Percentiles rank a stretch among this genome's conserved stretches.
These are phyloP conservation scores for Grantiella picta DNA, from an alignment of 2,113 vertebrate species.

Conservation along the genomic window DNA sequence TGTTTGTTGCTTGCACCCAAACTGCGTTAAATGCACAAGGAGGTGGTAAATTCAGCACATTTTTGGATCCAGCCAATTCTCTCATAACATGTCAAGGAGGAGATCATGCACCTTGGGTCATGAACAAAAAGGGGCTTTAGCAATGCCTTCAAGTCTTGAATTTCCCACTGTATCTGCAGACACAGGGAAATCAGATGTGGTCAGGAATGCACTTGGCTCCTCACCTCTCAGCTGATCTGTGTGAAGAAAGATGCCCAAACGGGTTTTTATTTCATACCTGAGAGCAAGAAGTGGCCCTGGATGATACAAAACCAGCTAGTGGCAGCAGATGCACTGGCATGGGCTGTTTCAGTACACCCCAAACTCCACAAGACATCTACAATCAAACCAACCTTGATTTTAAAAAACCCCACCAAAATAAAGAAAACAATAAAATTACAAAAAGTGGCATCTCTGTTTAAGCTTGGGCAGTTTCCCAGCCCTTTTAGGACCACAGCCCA, in stretches of 20 bases:
- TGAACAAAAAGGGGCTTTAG: background rate
- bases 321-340: background rate
- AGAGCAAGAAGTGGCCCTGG: background rate
- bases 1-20: background rate
- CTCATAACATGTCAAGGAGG: rapidly evolving
- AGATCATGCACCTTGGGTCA: rapidly evolving
- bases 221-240: background rate
- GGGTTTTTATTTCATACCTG: background rate
- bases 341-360: background rate
- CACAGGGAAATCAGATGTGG: rapidly evolving
- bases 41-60: background rate
- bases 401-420: background rate
- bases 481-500: background rate
- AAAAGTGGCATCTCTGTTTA: background rate
- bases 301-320: background rate
- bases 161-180: background rate
- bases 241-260: background rate
- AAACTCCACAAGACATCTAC: background rate
- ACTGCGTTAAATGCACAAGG: background rate
- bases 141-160: background rate
- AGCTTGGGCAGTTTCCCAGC: background rate
- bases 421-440: background rate
- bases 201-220: background rate
- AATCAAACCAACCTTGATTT: background rate
- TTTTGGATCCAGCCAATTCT: background rate